phyloP scores from a whole-genome alignment of 2,888 invertebrate genomes.

The Drosophila mayaguana region DNA sequence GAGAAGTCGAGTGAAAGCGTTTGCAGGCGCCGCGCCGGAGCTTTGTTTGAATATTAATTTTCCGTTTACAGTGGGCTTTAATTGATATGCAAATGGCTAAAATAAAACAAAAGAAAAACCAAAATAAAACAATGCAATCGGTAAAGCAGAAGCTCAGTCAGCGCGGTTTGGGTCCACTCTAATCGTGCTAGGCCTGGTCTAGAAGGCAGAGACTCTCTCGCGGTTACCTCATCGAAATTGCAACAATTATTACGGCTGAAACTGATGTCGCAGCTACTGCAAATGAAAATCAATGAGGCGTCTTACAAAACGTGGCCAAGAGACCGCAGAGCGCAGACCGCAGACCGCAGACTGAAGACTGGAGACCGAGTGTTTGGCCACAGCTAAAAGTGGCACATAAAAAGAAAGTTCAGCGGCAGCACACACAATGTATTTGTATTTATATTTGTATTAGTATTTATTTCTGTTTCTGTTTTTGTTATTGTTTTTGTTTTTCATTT shows the following conservation, averaged over 20 bases:
- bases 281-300: constrained; percentile 77
- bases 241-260: constrained; percentile 64
- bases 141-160: not conserved
- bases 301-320: constrained; percentile 48
- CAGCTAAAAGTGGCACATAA: constrained; percentile 72
- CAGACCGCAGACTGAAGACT: constrained; percentile 42
- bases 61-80: constrained; percentile 48
- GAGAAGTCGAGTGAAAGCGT: constrained; percentile 65
- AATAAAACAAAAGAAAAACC: constrained; percentile 18
- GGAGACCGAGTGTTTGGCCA: constrained; percentile 56
- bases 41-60: constrained; percentile 58
- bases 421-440: constrained; percentile 31
- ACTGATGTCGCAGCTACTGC: constrained; percentile 19
- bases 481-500: constrained; percentile 16
- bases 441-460: constrained; percentile 30
- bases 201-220: constrained; percentile 25
- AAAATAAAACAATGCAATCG: constrained; percentile 15
- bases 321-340: constrained; percentile 18
- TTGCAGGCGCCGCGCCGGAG: constrained; percentile 16
- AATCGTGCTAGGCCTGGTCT: constrained; percentile 10
- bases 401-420: constrained; percentile 68
- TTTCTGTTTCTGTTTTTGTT: constrained; percentile 24
- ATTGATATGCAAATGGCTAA: constrained; percentile 70
- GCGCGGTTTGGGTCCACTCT: constrained; percentile 5
- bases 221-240: constrained; percentile 75